Conservation (phyloP, 1,140 invertebrate species). For the Drosophila kikkawai region DNA sequence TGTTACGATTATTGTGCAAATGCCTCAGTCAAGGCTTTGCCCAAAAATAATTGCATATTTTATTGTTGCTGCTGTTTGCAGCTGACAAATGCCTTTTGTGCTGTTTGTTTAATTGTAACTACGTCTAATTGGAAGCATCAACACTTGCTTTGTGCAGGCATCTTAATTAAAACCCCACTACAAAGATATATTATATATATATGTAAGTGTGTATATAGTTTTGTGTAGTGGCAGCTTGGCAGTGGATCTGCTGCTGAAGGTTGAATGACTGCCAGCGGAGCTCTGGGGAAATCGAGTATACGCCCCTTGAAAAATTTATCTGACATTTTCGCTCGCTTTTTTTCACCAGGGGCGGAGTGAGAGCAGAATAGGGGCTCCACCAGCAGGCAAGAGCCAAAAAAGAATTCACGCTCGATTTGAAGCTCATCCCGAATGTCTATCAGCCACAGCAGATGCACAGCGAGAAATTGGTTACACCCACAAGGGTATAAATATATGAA, state of each 20-base stretch:
- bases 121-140: conserved; percentile 65
- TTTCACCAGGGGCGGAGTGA: conserved; percentile 26
- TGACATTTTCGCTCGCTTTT: conserved; percentile 70
- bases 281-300: conserved; percentile 59
- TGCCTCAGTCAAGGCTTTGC: conserved; percentile 33
- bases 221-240: conserved; percentile 1
- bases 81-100: conserved; percentile 55
- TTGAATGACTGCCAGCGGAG: conserved; percentile 62
- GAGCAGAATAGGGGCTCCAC: conserved; percentile 26
- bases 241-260: conserved; percentile 57
- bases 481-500: background rate
- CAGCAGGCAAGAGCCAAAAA: conserved; percentile 56
- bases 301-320: conserved; percentile 61
- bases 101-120: conserved; percentile 50
- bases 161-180: conserved; percentile 45
- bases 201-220: background rate
- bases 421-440: conserved; percentile 62
- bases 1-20: conserved; percentile 68
- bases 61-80: conserved; percentile 49
- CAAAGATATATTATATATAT: background rate
- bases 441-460: conserved; percentile 39
- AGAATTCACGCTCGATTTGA: conserved; percentile 74
- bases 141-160: conserved; percentile 45
- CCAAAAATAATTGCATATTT: conserved; percentile 66
- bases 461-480: background rate